Percentiles rank a stretch among this genome's conserved stretches.
Conservation (phyloP, 2,113 vertebrate species). For the Haliaeetus leucogaster region DNA sequence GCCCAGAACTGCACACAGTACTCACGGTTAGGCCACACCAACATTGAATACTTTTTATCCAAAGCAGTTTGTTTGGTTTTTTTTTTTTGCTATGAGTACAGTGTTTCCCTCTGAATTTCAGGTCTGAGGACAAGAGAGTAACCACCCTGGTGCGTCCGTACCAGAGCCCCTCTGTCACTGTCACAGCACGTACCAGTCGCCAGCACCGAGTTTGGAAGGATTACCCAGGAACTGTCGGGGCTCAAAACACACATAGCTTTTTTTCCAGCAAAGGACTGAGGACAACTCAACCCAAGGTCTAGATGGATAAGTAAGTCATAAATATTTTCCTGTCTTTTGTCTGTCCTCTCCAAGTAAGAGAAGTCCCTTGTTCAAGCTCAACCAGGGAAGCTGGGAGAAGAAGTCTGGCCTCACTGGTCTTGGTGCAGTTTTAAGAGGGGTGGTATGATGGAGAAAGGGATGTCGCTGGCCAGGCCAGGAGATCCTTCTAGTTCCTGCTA, state of each 20-base stretch:
- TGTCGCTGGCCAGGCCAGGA: background rate
- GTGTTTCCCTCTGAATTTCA: background rate
- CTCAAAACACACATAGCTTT: background rate
- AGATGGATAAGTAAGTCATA: background rate
- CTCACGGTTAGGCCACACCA: background rate
- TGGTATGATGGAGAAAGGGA: background rate
- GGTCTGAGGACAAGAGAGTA: background rate
- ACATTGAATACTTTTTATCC: background rate
- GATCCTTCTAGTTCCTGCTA: background rate
- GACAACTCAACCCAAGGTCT: background rate
- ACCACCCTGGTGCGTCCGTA: fast-evolving
- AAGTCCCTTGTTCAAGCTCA: background rate
- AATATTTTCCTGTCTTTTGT: background rate
- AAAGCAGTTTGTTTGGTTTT: background rate
- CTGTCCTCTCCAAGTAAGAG: background rate
- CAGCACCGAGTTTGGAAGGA: background rate
- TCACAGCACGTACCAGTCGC: fast-evolving
- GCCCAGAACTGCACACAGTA: background rate
- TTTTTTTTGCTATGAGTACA: background rate
- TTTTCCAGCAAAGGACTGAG: background rate
- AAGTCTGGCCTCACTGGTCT: background rate
- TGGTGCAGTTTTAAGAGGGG: background rate
- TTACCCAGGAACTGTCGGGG: background rate
- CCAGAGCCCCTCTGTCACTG: background rate
- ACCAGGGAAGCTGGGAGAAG: background rate